Evolutionary conservation across 2,888 invertebrate species (phyloP).

Genomic region (Nematopogon swammerdamellus): DNA sequence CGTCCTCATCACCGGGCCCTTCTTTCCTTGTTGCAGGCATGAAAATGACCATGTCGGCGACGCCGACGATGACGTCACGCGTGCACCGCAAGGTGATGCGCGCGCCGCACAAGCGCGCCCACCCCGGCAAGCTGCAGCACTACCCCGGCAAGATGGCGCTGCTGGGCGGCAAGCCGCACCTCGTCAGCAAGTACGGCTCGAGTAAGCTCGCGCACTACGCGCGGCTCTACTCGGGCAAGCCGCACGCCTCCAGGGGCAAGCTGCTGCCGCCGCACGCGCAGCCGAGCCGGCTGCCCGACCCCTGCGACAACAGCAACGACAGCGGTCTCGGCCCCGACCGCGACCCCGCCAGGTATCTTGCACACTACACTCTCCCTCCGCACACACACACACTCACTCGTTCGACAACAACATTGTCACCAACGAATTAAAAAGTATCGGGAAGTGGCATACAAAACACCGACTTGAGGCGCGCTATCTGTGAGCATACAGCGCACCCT

Average conservation of each 20-base stretch:
- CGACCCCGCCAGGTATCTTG: slow-evolving; percentile 47
- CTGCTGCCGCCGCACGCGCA: slow-evolving; percentile 48
- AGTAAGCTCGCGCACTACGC: slow-evolving; percentile 26
- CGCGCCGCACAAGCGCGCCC: slow-evolving; percentile 60
- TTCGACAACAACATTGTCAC: no score
- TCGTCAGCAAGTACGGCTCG: slow-evolving; percentile 32
- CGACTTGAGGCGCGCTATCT: no score
- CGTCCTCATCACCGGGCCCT: no score
- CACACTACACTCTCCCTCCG: no score
- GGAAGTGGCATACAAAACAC: no score
- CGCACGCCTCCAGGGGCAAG: slow-evolving; percentile 31
- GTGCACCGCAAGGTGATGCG: slow-evolving; percentile 67
- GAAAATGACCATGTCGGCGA: slow-evolving; percentile 73
- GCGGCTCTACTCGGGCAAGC: slow-evolving; percentile 31
- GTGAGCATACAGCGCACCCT: no score
- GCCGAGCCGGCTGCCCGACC: slow-evolving; percentile 47
- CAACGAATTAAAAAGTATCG: no score
- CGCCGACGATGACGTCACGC: slow-evolving; percentile 63
- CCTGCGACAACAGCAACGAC: slow-evolving; percentile 86
- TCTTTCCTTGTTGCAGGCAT: slow-evolving; percentile 55
- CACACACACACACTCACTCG: no score
- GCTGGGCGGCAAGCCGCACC: slow-evolving; percentile 47
- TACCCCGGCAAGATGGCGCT: slow-evolving; percentile 22
- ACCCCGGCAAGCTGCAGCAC: slow-evolving; percentile 40
- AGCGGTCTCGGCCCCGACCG: slow-evolving; percentile 79